Evolutionary conservation across 2,113 vertebrate species (phyloP).

Genomic region (Dasyornis broadbenti): DNA sequence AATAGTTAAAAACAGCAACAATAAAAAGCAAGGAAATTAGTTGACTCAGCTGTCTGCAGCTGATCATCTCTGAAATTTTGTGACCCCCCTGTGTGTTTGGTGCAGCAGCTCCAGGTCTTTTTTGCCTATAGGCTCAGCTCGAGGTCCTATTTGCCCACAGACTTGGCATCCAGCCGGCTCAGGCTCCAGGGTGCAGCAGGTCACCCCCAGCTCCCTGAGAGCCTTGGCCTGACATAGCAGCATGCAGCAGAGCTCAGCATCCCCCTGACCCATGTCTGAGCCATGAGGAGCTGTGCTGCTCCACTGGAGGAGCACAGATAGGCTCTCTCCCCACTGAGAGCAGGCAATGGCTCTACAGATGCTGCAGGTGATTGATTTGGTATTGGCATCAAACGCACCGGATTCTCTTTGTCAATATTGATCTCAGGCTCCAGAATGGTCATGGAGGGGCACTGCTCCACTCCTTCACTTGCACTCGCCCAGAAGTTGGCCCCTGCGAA

Average conservation of each 20-base stretch:
- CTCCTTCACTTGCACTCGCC: slow-evolving; percentile 81
- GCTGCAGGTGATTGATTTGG: accelerated
- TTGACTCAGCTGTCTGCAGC: neutral
- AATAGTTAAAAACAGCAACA: neutral
- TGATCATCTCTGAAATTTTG: neutral
- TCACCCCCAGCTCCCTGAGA: neutral
- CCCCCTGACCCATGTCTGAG: accelerated
- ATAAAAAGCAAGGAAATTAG: neutral
- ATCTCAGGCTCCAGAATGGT: slow-evolving; percentile 86
- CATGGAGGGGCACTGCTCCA: slow-evolving; percentile 87
- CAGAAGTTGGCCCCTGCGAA: slow-evolving; percentile 77
- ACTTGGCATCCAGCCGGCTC: accelerated
- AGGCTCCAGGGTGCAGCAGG: accelerated
- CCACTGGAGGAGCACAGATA: accelerated
- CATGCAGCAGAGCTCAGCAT: neutral
- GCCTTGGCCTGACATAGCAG: neutral
- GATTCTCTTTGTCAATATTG: slow-evolving; percentile 75
- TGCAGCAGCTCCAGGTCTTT: neutral
- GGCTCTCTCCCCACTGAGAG: neutral
- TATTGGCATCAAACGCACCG: slow-evolving; percentile 60
- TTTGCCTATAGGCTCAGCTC: neutral
- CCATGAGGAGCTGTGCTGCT: accelerated
- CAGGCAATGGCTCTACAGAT: accelerated
- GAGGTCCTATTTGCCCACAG: neutral
- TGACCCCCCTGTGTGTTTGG: neutral